phyloP scores from a whole-genome alignment of 2,888 invertebrate genomes.

The Poecilus cupreus region DNA sequence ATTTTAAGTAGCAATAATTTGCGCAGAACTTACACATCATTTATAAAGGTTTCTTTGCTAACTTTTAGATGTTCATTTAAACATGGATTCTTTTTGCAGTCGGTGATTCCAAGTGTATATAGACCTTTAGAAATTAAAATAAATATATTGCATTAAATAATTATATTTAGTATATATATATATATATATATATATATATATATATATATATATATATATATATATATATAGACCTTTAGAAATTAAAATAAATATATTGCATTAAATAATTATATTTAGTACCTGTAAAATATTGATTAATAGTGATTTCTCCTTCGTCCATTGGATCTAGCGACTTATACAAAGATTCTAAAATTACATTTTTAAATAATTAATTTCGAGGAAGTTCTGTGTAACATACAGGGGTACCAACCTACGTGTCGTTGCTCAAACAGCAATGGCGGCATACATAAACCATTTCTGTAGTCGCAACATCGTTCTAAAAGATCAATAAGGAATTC shows the following conservation, averaged over 20 bases:
- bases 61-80: neutral
- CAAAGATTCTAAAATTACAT: conserved; percentile 32
- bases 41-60: conserved; percentile 10
- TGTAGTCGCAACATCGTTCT: conserved; percentile 29
- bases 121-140: conserved; percentile 7
- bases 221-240: conserved; percentile 12
- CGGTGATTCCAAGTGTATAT: conserved; percentile 1
- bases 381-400: neutral
- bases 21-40: conserved; percentile 25
- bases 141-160: neutral
- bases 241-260: neutral
- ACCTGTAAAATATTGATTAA: conserved; percentile 33
- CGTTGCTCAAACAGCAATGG: conserved; percentile 31
- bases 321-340: conserved; percentile 29
- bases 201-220: too few relatives aligned
- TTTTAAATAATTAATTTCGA: neutral
- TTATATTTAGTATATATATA: too few relatives aligned
- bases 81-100: neutral
- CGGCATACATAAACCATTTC: neutral
- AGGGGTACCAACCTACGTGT: conserved; percentile 9
- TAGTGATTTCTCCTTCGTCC: neutral
- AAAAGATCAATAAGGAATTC: conserved; percentile 33
- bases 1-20: too few relatives aligned
- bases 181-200: too few relatives aligned
- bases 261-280: neutral